Evolutionary conservation across 2,888 invertebrate genomes (phyloP).

Genomic region (Trachelus iudaicus): DNA sequence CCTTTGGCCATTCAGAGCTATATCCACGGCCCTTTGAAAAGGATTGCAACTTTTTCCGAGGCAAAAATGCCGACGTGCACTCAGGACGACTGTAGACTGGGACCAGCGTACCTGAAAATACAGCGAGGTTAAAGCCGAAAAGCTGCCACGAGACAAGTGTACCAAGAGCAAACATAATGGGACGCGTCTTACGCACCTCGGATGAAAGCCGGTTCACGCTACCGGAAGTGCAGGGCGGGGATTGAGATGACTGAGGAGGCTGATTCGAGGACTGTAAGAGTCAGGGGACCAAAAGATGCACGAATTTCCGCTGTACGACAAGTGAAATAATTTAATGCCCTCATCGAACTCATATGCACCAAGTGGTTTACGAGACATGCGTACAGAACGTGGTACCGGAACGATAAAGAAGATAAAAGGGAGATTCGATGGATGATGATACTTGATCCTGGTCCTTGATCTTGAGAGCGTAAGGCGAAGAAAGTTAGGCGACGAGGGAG

Average conservation of each 20-base stretch:
- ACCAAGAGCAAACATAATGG: slow-evolving; percentile 42
- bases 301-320: not conserved
- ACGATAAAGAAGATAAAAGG: not conserved
- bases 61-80: slow-evolving; percentile 1
- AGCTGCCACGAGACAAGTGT: slow-evolving; percentile 22
- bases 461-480: not conserved
- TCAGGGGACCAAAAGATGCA: not conserved
- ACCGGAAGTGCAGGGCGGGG: not conserved
- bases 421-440: slow-evolving; percentile 8
- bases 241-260: not conserved
- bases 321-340: not conserved
- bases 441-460: not conserved
- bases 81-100: not conserved
- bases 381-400: not conserved
- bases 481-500: not conserved
- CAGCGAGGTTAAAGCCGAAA: not conserved
- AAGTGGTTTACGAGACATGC: not conserved
- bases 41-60: not conserved
- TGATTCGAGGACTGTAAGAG: not conserved
- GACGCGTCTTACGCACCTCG: slow-evolving; percentile 29
- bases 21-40: not conserved
- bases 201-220: slow-evolving; percentile 19
- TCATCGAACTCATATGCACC: not conserved
- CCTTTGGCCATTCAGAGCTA: not conserved
- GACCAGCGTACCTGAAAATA: not conserved